Evolutionary conservation across 1,140 invertebrate genomes (phyloP).

Genomic region (Drosophila subpulchrella): DNA sequence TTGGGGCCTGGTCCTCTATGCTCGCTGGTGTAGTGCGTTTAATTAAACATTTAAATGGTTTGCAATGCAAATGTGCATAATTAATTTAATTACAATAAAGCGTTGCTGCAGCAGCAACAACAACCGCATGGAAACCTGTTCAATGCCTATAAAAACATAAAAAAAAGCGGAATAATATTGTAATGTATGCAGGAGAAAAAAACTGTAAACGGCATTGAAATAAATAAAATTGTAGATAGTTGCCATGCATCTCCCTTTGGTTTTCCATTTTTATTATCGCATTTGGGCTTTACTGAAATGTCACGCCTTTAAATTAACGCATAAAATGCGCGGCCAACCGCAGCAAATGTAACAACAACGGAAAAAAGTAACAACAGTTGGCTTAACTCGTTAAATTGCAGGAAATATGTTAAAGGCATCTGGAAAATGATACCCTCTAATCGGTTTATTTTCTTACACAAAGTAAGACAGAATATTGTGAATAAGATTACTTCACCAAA

Average conservation of each 20-base stretch:
- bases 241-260: conserved; percentile 9
- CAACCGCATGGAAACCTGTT: conserved; percentile 15
- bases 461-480: no score
- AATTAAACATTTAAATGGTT: conserved; percentile 78
- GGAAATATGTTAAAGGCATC: conserved; percentile 3
- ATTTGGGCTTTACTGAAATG: conserved; percentile 70
- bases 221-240: conserved; percentile 65
- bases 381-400: conserved; percentile 16
- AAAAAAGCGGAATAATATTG: conserved; percentile 41
- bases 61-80: conserved; percentile 76
- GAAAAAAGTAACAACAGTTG: conserved; percentile 13
- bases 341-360: conserved; percentile 52
- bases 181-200: conserved; percentile 31
- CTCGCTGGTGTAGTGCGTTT: conserved; percentile 33
- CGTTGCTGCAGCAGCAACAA: conserved; percentile 21
- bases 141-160: conserved; percentile 43
- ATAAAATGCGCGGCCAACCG: conserved; percentile 63
- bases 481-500: no score
- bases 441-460: background rate
- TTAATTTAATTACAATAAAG: conserved; percentile 78
- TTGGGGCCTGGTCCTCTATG: conserved; percentile 3
- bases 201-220: conserved; percentile 45
- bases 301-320: conserved; percentile 69
- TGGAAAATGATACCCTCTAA: conserved; percentile 6
- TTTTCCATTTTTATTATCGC: conserved; percentile 40